Base-by-base conservation (phyloP, 1,140 invertebrate genomes). In the Argopecten irradians region DNA sequence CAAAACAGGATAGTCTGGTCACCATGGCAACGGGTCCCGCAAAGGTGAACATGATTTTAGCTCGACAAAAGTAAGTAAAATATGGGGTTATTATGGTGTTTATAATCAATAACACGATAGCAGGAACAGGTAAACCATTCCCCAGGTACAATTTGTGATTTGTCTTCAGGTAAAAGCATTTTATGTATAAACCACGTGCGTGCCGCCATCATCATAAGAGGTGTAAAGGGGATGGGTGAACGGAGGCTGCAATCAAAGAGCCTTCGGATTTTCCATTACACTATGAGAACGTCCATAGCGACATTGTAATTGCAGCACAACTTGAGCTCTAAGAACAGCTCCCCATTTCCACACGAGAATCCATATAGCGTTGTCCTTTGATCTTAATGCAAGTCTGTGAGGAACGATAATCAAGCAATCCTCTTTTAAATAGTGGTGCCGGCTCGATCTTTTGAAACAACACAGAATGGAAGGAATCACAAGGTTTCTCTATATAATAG, bases 21-120 rank as follows among this genome's bases (percentile, higher is more conserved):
- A n/a, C 22, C n/a, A 71, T 71, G 28, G 55, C 55, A 71, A 71
- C 55, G 16, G 7, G 55, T 71, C 55, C 55, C 55, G 55, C 55
- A n/a, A 71, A 71, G 55, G 55, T 71, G 55, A 71, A 71, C 55
- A 71, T 71, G 55, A 71, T 71, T 71, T 71, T 71, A 71, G 55
- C 55, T 71, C 55, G 2, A 71, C 55, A 71, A 28, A 71, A 71
- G 55, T 71, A 71, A 71, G 55, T 71, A 71, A 71, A 71, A 71
- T 71, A 71, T 71, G 55, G 55, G 55, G 55, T 71, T 71, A 71
- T 71, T 71, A 71, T 28, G 55, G 55, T 71, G 36, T 39, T 22
- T 71, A 71, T 71, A 71, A 71, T 71, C 55, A 71, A 71, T 71
- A 71, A 71, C 55, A 28, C 55, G 22, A n/a, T 28, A 22, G n/a